Conservation (phyloP, 2,888 invertebrate genomes). For the Mactromeris polynyma region DNA sequence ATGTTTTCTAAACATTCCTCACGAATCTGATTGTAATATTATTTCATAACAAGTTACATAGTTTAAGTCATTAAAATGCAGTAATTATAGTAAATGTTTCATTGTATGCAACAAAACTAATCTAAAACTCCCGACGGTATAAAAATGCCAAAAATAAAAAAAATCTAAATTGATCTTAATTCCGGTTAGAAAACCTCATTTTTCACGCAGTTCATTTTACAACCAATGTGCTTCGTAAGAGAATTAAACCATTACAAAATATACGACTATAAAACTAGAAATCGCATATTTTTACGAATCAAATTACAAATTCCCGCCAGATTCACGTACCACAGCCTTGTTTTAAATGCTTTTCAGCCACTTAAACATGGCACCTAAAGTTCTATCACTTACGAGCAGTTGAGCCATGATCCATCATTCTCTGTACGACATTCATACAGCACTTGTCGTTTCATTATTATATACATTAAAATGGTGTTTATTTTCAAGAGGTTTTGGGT, state of each 20-base stretch:
- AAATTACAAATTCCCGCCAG: conserved; percentile 14
- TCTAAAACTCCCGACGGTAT: neutral
- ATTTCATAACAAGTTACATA: neutral
- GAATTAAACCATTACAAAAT: neutral
- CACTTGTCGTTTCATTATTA: conserved; percentile 43
- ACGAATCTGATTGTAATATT: neutral
- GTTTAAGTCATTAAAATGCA: neutral
- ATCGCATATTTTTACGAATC: neutral
- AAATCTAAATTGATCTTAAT: neutral
- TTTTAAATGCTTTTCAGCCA: conserved; percentile 23
- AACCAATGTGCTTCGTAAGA: neutral
- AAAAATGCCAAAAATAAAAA: neutral
- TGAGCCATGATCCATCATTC: conserved; percentile 15
- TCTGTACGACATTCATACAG: neutral
- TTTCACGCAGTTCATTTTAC: neutral
- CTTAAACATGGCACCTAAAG: conserved; percentile 35
- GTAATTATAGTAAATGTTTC: neutral
- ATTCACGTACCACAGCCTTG: neutral
- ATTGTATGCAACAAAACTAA: neutral
- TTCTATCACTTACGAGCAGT: neutral
- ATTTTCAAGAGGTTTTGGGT: conserved; percentile 37
- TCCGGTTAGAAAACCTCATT: neutral
- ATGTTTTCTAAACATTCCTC: too few relatives aligned
- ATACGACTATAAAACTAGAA: neutral
- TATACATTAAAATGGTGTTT: conserved; percentile 46